Base-by-base conservation (phyloP, 2,888 invertebrate species). In the Pandemis corylana region DNA sequence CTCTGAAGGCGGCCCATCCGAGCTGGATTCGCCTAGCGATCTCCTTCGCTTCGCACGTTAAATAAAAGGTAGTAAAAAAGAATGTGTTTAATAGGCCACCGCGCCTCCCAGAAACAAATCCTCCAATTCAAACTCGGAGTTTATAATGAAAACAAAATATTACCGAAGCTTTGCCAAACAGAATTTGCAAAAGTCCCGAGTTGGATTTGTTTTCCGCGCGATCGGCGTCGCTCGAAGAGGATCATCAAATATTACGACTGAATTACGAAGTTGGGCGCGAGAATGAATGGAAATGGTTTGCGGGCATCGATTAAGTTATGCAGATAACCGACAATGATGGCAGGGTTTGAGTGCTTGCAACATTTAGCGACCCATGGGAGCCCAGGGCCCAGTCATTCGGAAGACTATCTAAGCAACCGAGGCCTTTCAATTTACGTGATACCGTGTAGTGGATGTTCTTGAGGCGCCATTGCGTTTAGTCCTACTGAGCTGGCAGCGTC, bases 241-340 rank as follows among this genome's bases (percentile, higher is more conserved):
- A 65, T 44, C 68, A 63, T 72, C 68, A 64, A 73, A 69, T 73
- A 59, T 68, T 73, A 73, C 73, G 36, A 10, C 64, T 20, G 68
- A 73, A 73, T 73, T 68, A 65, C 59, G 64, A 68, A 73, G 73
- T 65, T 49, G 12, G 68, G 53, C 13, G 28, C 28, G 4, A n/a
- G 42, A 61, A 51, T 72, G 64, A 64, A 62, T 68, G 44, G 65
- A 51, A 66, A 51, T 51, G 63, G 56, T 20, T 42, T 59, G 36
- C 53, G 64, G 46, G 59, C 65, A 73, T 73, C 64, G 64, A 65
- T 73, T 68, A 64, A 64, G 10, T 59, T 59, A 0, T 12, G 65
- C 20, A 7, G 15, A 6, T 53, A 53, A 2, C 53, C 7, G 15
- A 7, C 15, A 49, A 5, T 44, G 44, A 9, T 20, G 7, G 44